Conservation (phyloP, 2,797 vertebrate genomes). For the Agapornis canus region DNA sequence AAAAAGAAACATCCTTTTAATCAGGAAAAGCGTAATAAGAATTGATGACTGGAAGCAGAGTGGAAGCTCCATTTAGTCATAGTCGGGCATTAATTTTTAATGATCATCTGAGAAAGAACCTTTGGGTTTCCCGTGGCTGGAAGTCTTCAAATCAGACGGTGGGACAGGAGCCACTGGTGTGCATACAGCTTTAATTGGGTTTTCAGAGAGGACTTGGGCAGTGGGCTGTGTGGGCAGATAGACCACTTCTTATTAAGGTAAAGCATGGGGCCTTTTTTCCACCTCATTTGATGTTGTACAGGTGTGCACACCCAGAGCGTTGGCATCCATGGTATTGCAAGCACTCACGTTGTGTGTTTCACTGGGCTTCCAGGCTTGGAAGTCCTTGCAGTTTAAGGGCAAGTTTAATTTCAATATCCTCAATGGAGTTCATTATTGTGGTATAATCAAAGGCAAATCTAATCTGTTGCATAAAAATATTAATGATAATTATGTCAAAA, state of each 20-base stretch:
- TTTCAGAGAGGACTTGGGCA: not conserved
- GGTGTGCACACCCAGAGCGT: fast-evolving
- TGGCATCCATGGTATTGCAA: not conserved
- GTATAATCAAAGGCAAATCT: not conserved
- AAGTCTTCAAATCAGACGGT: not conserved
- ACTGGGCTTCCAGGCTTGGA: not conserved
- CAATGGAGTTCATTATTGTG: not conserved
- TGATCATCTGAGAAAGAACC: not conserved
- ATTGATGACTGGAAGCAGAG: not conserved
- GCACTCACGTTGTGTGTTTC: not conserved
- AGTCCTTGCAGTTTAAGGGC: not conserved
- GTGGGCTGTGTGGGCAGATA: not conserved
- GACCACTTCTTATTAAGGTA: not conserved
- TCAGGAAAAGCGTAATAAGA: not conserved
- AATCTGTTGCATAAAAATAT: not conserved
- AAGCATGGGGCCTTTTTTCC: not conserved
- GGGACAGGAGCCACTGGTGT: not conserved
- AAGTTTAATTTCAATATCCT: not conserved
- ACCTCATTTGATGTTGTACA: not conserved
- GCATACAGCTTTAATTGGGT: not conserved
- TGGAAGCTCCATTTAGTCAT: not conserved
- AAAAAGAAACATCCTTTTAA: not conserved
- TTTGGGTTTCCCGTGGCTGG: not conserved
- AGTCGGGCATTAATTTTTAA: not conserved
- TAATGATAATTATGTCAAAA: not conserved